These are phyloP conservation scores for Poecilia gillii DNA, from an alignment of 2,797 vertebrate species.

Conservation along the genomic window DNA sequence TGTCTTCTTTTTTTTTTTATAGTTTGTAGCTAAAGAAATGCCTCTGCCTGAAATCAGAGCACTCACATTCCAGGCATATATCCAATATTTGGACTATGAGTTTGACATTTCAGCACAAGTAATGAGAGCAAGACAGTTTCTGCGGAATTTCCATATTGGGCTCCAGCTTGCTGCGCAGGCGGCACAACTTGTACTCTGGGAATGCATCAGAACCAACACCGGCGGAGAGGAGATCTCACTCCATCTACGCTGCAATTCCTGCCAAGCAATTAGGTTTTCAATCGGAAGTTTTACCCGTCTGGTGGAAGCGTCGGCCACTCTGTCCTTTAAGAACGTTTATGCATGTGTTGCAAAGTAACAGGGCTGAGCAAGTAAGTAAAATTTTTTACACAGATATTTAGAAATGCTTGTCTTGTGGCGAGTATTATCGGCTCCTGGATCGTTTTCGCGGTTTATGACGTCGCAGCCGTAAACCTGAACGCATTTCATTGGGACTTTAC, in stretches of 20 bases:
- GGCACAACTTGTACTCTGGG: neutral
- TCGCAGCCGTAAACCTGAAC: neutral
- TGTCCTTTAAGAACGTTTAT: neutral
- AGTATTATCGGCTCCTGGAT: neutral
- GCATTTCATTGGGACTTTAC: neutral
- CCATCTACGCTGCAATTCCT: neutral
- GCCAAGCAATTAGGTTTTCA: neutral
- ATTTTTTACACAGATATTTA: neutral
- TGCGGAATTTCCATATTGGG: neutral
- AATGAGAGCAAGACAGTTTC: conserved; percentile 1
- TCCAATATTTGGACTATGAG: conserved; percentile 19
- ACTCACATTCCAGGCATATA: conserved; percentile 17
- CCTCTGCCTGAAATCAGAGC: neutral
- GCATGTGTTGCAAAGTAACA: neutral
- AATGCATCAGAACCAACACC: neutral
- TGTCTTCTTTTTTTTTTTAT: neutral
- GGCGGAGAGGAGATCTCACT: neutral
- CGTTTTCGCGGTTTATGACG: neutral
- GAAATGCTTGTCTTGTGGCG: neutral
- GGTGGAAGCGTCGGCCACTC: neutral
- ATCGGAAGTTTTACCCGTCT: neutral
- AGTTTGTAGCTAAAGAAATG: too few species aligned
- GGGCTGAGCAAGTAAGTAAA: neutral
- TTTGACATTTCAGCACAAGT: conserved; percentile 34
- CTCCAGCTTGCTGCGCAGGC: neutral